Base-by-base conservation (phyloP, 2,888 invertebrate species). In the Drosophila kanekoi region DNA sequence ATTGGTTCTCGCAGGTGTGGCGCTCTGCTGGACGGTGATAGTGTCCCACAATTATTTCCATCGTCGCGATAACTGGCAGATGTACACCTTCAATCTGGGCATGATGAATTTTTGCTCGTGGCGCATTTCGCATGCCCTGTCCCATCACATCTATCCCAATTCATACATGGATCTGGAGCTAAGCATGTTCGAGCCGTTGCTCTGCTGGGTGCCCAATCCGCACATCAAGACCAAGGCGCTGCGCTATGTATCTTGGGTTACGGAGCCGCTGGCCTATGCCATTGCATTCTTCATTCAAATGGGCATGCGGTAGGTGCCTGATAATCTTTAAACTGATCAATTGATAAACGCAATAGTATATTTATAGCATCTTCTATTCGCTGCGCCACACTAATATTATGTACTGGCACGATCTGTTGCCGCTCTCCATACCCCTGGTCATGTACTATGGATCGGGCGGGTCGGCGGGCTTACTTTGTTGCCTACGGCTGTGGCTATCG, bases 101-200 rank as follows among this genome's bases (percentile, higher is more conserved):
- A 89, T 95, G 77, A 93, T 96, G 93, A 92, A 92, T 73, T 91
- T 90, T 54, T 94, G 94, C 79, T 95, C 96, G 71, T 97, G 96
- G 94, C 93, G 96, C 66, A 94, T 97, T 40, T 95, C 95, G 0
- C 97, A 97, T 85, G 95, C 93, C 0, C 90, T 97, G 43, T 96
- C 96, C 37, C 97, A 97, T 90, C 97, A 97, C 88, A 92, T 95
- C 9, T 96, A 95, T 87, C 94, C 97, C 0, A 97, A 97, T 89
- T 96, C 96, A 0, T 91, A 95, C 4, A 94, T 95, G 91, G 97
- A 97, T 91, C 92, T 95, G 69, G 96, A 97, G 90, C 93, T 96
- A 13, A 94, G 95, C 52, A 92, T 93, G 54, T 92, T 94, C 37
- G 96, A 96, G 87, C 96, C 96, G 0, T 88, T 95, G 38, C 89